Evolutionary conservation across 2,797 vertebrate genomes (phyloP).

Genomic region (Melanogrammus aeglefinus): DNA sequence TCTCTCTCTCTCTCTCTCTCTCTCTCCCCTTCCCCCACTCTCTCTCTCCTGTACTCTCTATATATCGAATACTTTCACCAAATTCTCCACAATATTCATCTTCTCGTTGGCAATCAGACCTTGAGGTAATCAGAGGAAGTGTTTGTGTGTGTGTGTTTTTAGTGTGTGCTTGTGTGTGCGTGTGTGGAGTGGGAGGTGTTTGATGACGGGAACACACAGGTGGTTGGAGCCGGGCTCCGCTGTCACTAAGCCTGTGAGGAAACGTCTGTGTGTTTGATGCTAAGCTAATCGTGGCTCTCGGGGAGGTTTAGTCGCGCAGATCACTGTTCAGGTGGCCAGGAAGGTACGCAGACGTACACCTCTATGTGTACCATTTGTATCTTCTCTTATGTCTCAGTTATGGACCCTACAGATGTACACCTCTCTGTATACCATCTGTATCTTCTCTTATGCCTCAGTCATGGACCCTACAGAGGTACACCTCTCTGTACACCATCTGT

Average conservation of each 20-base stretch:
- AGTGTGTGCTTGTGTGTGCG: neutral
- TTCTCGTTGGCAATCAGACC: neutral
- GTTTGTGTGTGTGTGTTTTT: neutral
- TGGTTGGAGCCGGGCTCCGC: slow-evolving; percentile 29
- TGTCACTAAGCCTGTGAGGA: slow-evolving; percentile 39
- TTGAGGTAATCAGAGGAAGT: neutral
- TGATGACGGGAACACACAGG: slow-evolving; percentile 55
- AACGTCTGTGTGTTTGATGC: neutral
- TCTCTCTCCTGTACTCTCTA: slow-evolving; percentile 18
- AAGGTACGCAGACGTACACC: too few species aligned
- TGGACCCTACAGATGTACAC: too few species aligned
- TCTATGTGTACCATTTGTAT: too few species aligned
- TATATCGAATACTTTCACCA: slow-evolving; percentile 1
- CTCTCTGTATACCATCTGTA: too few species aligned
- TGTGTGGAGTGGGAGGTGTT: slow-evolving; percentile 12
- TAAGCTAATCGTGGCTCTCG: neutral
- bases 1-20: neutral
- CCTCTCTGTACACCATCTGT: too few species aligned
- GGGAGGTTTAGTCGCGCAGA: neutral
- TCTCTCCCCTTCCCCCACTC: neutral
- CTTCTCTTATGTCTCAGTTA: too few species aligned
- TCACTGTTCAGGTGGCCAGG: neutral
- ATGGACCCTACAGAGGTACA: too few species aligned
- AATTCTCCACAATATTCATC: neutral
- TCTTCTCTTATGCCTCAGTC: too few species aligned